A percentile compares a stretch with the other conserved stretches of the same genome.
These are phyloP conservation scores for Alfaro cultratus DNA, from an alignment of 2,797 vertebrate genomes.

Conservation along the genomic window DNA sequence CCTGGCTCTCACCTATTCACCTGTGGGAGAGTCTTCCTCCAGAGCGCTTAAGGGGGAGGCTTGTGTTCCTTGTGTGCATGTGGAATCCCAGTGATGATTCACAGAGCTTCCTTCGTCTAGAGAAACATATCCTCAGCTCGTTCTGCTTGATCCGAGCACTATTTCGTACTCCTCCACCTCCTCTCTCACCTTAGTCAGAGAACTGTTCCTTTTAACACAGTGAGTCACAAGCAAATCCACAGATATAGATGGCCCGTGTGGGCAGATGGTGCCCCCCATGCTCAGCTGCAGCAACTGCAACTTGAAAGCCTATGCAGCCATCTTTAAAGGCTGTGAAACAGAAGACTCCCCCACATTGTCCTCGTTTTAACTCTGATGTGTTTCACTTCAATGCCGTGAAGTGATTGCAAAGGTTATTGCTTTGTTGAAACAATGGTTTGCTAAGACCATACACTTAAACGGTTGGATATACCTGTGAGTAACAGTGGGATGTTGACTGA, in stretches of 20 bases:
- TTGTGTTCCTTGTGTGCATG: conserved; percentile 36
- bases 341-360: conserved; percentile 43
- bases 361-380: conserved; percentile 30
- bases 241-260: conserved; percentile 73
- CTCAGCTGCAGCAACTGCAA: conserved; percentile 67
- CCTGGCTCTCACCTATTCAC: conserved; percentile 49
- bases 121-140: conserved; percentile 52
- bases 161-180: conserved; percentile 70
- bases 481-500: not conserved
- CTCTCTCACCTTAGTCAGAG: conserved; percentile 62
- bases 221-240: conserved; percentile 71
- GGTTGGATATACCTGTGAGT: not conserved
- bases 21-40: conserved; percentile 65
- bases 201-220: conserved; percentile 42
- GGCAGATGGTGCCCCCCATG: conserved; percentile 74
- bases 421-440: not conserved
- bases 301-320: conserved; percentile 39
- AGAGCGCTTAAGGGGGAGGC: conserved; percentile 42
- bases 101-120: conserved; percentile 42
- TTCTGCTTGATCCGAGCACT: conserved; percentile 41
- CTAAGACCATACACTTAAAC: not conserved
- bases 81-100: conserved; percentile 74
- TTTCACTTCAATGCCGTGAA: conserved; percentile 28
- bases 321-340: conserved; percentile 31
- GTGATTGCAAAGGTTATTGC: conserved; percentile 8